Conservation (phyloP, 1,140 invertebrate species). For the Carposina sasakii region DNA sequence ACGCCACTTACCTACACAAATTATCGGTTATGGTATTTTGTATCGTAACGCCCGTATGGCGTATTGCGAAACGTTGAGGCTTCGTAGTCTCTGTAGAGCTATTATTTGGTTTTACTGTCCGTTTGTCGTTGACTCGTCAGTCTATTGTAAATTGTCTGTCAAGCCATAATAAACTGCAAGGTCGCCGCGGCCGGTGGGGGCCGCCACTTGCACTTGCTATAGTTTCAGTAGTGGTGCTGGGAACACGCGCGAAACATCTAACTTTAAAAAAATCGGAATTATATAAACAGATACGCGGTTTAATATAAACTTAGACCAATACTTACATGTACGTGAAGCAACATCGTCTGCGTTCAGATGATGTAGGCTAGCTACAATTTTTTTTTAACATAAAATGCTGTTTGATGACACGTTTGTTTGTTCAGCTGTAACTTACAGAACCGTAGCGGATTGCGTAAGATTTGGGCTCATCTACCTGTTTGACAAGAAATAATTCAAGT, state of each 20-base stretch:
- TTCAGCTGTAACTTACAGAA: too few relatives aligned
- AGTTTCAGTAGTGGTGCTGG: conserved; percentile 44
- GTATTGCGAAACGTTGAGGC: conserved; percentile 41
- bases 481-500: too few relatives aligned
- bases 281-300: neutral
- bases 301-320: neutral
- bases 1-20: too few relatives aligned
- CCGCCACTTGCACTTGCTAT: conserved; percentile 44
- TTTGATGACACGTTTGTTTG: too few relatives aligned
- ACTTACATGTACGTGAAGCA: neutral
- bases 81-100: conserved; percentile 41
- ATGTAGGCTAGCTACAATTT: too few relatives aligned
- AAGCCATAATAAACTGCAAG: conserved; percentile 66
- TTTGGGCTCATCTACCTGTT: too few relatives aligned
- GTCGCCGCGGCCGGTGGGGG: conserved; percentile 42
- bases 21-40: too few relatives aligned
- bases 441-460: too few relatives aligned
- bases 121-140: conserved; percentile 49
- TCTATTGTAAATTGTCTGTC: conserved; percentile 66
- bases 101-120: conserved; percentile 55
- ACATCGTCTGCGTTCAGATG: too few relatives aligned
- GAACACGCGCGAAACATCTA: conserved; percentile 7
- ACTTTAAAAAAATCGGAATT: neutral
- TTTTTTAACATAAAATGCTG: too few relatives aligned
- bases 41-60: conserved; percentile 33